phyloP scores from a whole-genome alignment of 2,888 invertebrate genomes.

The Rhorus exstirpatorius region DNA sequence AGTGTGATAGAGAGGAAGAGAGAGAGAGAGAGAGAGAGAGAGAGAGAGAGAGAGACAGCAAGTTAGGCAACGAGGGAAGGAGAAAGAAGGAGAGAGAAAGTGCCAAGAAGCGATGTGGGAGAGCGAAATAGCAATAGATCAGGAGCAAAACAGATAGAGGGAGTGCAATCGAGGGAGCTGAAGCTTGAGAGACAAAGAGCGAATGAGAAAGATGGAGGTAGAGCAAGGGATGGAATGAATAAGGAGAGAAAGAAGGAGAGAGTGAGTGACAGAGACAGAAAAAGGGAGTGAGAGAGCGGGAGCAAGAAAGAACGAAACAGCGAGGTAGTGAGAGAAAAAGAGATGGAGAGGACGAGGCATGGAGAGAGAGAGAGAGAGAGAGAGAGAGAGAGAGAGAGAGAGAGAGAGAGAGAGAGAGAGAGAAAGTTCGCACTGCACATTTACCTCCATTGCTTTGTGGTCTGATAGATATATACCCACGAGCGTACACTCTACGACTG shows the following conservation, averaged over 20 bases:
- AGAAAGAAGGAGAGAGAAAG: not conserved
- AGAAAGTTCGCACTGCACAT: slow-evolving; percentile 30
- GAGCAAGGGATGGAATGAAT: not conserved
- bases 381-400: not conserved
- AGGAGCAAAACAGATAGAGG: too few species aligned
- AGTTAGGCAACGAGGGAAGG: not conserved
- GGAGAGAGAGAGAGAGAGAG: not conserved
- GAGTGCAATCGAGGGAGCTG: not conserved
- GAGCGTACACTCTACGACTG: slow-evolving; percentile 1
- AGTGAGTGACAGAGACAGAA: not conserved
- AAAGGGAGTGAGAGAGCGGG: not conserved
- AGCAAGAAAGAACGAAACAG: not conserved
- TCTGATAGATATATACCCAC: slow-evolving; percentile 23
- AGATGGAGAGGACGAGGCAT: not conserved
- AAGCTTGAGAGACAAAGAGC: not conserved
- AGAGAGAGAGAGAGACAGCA: not conserved
- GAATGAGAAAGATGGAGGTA: not conserved
- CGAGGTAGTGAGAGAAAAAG: not conserved
- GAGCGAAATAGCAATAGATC: too few species aligned
- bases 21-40: not conserved
- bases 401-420: not conserved
- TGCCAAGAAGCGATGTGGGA: too few species aligned
- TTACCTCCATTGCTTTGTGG: slow-evolving; percentile 53
- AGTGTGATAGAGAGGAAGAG: not conserved
- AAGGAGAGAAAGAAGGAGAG: not conserved